Conservation (phyloP, 2,888 invertebrate species). For the Aleiodes testaceus region DNA sequence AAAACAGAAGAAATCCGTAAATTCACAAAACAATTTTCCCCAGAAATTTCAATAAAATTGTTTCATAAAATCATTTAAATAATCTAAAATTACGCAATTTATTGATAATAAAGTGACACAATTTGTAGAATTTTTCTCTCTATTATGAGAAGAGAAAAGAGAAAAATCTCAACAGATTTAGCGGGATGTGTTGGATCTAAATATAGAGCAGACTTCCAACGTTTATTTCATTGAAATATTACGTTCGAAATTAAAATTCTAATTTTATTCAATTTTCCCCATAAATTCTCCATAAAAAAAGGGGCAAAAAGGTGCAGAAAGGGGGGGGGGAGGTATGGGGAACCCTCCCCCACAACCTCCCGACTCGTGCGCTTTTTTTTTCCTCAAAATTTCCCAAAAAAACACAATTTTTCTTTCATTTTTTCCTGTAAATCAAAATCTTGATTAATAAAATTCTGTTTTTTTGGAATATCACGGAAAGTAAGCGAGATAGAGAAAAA, state of each 20-base stretch:
- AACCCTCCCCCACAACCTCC: too few species aligned
- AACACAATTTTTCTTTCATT: too few species aligned
- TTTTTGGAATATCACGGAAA: too few species aligned
- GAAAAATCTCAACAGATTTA: conserved; percentile 41
- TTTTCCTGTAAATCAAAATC: too few species aligned
- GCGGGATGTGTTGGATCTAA: conserved; percentile 46
- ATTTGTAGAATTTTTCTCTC: neutral
- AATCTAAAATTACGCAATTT: conserved; percentile 1
- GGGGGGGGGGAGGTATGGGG: neutral
- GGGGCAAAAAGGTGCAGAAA: neutral
- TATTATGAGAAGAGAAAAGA: conserved; percentile 11
- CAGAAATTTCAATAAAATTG: too few species aligned
- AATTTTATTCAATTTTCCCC: conserved; percentile 10
- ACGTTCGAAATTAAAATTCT: conserved; percentile 30
- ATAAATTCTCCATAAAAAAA: neutral
- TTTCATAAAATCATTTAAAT: too few species aligned
- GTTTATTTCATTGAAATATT: conserved; percentile 40
- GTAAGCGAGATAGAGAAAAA: too few species aligned
- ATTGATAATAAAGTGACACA: conserved; percentile 40
- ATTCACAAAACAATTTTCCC: too few species aligned
- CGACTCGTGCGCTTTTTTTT: too few species aligned
- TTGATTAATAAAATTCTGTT: too few species aligned
- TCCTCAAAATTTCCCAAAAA: too few species aligned
- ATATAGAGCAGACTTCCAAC: conserved; percentile 44
- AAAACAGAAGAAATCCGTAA: too few species aligned